A percentile compares a stretch with the other conserved stretches of the same genome.
Conservation (phyloP, 2,113 vertebrate species). For the Stegastes partitus region DNA sequence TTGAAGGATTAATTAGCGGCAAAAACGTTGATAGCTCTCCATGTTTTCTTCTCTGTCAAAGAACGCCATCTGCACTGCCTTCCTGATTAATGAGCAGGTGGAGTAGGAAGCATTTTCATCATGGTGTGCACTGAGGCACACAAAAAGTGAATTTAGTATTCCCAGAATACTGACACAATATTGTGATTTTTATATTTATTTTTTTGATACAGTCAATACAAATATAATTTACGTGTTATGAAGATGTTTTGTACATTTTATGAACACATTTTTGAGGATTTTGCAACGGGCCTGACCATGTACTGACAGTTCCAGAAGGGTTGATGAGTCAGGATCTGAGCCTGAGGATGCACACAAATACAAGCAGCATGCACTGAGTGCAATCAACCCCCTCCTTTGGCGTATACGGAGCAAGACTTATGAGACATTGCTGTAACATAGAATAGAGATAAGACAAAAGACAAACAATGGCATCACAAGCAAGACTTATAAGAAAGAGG, state of each 20-base stretch:
- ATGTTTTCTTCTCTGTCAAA: constrained; percentile 77
- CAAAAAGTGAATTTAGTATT: constrained; percentile 46
- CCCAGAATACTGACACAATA: constrained; percentile 33
- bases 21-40: constrained; percentile 70
- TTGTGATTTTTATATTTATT: no score
- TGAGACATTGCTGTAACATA: constrained; percentile 18
- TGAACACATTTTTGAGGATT: neutral
- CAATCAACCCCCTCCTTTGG: constrained; percentile 47
- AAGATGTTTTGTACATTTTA: constrained; percentile 3
- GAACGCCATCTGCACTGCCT: constrained; percentile 77
- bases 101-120: constrained; percentile 71
- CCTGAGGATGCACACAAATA: constrained; percentile 31
- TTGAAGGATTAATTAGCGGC: constrained; percentile 79
- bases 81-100: constrained; percentile 84
- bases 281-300: neutral
- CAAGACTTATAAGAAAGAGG: constrained; percentile 23
- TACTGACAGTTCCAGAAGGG: neutral
- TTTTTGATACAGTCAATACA: constrained; percentile 1
- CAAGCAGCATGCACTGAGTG: constrained; percentile 24
- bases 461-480: constrained; percentile 22
- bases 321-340: constrained; percentile 16
- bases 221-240: constrained; percentile 12
- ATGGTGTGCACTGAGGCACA: constrained; percentile 69
- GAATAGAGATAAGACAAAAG: constrained; percentile 33
- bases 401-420: constrained; percentile 11